Conservation (phyloP, 92 coral and sea anemone species). For the Palythoa caribaeorum region DNA sequence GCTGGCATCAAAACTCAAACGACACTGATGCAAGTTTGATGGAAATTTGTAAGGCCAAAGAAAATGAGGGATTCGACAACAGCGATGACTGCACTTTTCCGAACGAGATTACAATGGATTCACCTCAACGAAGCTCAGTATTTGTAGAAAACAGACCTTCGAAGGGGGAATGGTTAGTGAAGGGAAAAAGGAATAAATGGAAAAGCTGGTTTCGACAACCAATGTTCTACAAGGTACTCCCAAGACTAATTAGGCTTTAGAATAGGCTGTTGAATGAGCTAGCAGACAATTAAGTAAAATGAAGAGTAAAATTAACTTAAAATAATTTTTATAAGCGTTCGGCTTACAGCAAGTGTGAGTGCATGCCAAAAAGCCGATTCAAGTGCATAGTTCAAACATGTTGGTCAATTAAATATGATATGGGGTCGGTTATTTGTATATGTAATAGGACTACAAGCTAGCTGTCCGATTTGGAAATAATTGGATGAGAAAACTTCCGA, state of each 20-base stretch:
- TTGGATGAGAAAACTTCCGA: no score
- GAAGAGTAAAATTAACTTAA: no score
- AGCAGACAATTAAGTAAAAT: no score
- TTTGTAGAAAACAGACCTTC: background rate
- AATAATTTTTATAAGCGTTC: no score
- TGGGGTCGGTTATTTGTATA: no score
- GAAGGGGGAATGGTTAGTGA: background rate
- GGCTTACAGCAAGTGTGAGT: no score
- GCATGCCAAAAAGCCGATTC: no score
- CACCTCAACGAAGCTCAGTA: background rate
- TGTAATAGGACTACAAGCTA: no score
- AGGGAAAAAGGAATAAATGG: background rate
- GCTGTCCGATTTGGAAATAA: no score
- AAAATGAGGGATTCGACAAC: conserved; percentile 20
- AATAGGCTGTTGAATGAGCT: background rate
- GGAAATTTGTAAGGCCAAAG: background rate
- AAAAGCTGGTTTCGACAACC: conserved; percentile 20
- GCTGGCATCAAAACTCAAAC: background rate
- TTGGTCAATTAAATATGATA: no score
- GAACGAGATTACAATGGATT: background rate
- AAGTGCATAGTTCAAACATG: no score
- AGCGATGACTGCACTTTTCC: background rate
- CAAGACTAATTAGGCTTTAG: no score
- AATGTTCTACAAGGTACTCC: conserved; percentile 31
- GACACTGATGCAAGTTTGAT: background rate